Base-by-base conservation (phyloP, 2,888 invertebrate genomes). In the Disparrhopalites patrizii region DNA sequence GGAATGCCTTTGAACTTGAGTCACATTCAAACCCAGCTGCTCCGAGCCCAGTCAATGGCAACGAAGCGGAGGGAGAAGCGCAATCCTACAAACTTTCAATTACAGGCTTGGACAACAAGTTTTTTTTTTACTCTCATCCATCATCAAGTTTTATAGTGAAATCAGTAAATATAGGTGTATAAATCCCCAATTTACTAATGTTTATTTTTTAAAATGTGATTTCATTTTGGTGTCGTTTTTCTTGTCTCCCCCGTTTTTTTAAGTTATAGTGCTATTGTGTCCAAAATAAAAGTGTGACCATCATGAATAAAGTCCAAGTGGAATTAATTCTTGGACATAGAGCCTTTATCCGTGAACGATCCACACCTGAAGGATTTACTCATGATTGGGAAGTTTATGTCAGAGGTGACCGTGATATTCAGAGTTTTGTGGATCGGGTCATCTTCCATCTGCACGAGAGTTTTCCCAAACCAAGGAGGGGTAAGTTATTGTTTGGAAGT, bases 311-410 rank as follows among this genome's bases (percentile, higher is more conserved):
- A 68, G 56, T 68, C 13, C 55, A 70, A 30, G 71, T 75, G 50
- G 73, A 75, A 63, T 62, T 75, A 20, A 69, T 70, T 13, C 64
- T 75, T 52, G 96, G 96, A 73, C 96, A 97, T 81, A 86, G 87
- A 80, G 92, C 96, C 73, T 85, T 86, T 69, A 79, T 93, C 75
- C 87, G 90, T 77, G 85, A 86, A 62, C 90, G 90, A 79, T 86
- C 86, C 76, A 92, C 93, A 15, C 85, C 87, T 25, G 91, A 93
- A 79, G 95, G 93, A 54, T 95, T 91, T 79, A 97, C 96, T 75
- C 97, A 97, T 82, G 96, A 97, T 80, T 97, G 97, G 97, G 91
- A 92, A 80, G 88, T 97, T 62, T 96, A 90, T 82, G 92, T 97
- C 25, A 85, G 90, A 77, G 95, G 95, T 62, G 92, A 94, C 78